Percentiles rank a stretch among this genome's conserved stretches.
These are phyloP conservation scores for Stegana nigrithorax DNA, from an alignment of 2,888 invertebrate species.

Conservation along the genomic window DNA sequence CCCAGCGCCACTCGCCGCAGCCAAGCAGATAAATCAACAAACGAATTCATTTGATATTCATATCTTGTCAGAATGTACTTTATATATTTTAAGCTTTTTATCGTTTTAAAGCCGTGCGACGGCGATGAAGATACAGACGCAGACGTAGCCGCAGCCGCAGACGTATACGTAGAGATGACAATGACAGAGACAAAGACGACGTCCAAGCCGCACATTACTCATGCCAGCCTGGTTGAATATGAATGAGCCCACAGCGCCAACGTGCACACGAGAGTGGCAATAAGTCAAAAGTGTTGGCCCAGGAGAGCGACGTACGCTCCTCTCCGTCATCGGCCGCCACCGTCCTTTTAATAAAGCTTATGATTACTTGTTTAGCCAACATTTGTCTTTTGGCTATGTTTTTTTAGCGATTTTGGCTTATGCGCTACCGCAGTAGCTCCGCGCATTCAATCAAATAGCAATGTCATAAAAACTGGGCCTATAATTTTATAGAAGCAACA, in stretches of 20 bases:
- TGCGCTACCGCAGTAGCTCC: too few species aligned
- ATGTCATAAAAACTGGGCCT: background rate
- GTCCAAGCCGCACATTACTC: slow-evolving; percentile 48
- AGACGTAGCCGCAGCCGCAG: slow-evolving; percentile 23
- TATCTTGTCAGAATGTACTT: slow-evolving; percentile 60
- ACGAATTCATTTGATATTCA: slow-evolving; percentile 60
- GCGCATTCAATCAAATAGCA: too few species aligned
- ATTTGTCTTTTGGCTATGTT: background rate
- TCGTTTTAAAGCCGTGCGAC: slow-evolving; percentile 47
- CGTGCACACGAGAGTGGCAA: background rate
- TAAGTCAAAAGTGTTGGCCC: slow-evolving; percentile 5
- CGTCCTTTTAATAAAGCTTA: background rate
- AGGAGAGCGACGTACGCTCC: background rate
- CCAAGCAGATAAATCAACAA: slow-evolving; percentile 52
- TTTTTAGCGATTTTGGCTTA: background rate
- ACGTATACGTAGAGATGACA: too few species aligned
- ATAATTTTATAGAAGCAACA: slow-evolving; percentile 9
- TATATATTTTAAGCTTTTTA: slow-evolving; percentile 59
- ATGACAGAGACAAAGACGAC: too few species aligned
- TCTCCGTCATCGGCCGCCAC: background rate
- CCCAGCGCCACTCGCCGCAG: background rate
- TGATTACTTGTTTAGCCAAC: background rate
- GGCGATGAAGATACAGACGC: slow-evolving; percentile 25
- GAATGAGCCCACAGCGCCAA: slow-evolving; percentile 24
- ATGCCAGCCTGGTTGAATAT: slow-evolving; percentile 31